phyloP scores from a whole-genome alignment of 2,113 vertebrate genomes.

The Paradoxurus hermaphroditus region DNA sequence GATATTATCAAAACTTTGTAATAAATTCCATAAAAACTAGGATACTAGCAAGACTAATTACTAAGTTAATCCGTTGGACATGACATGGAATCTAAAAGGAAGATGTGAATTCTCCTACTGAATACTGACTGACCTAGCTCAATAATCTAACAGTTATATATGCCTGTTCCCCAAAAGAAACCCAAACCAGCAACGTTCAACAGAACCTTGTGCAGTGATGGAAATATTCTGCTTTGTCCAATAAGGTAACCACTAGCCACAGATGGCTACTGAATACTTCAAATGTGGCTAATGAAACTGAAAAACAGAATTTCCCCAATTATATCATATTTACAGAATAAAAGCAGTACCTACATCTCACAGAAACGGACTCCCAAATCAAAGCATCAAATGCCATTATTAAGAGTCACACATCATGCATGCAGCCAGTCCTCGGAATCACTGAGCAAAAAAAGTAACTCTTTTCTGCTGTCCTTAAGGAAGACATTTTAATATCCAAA shows the following conservation, averaged over 20 bases:
- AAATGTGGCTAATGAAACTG: not conserved
- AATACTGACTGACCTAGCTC: not conserved
- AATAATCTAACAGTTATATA: not conserved
- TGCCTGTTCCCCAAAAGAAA: not conserved
- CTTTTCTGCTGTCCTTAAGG: not conserved
- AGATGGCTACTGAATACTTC: not conserved
- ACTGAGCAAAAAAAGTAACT: not conserved
- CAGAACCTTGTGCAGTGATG: not conserved
- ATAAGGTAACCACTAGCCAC: not conserved
- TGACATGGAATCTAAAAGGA: not conserved
- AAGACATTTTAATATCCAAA: not conserved
- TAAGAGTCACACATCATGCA: not conserved
- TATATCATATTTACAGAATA: not conserved
- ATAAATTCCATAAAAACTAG: not conserved
- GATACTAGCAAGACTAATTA: not conserved
- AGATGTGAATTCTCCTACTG: not conserved
- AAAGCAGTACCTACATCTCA: not conserved
- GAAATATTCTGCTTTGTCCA: not conserved
- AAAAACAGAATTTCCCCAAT: slow-evolving; percentile 14
- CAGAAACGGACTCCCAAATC: not conserved
- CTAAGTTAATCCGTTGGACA: not conserved
- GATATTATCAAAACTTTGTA: not conserved
- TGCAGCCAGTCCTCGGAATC: not conserved
- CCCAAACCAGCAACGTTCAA: not conserved
- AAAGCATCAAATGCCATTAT: not conserved